Base-by-base conservation (phyloP, 1,140 invertebrate species). In the Caerostris extrusa region DNA sequence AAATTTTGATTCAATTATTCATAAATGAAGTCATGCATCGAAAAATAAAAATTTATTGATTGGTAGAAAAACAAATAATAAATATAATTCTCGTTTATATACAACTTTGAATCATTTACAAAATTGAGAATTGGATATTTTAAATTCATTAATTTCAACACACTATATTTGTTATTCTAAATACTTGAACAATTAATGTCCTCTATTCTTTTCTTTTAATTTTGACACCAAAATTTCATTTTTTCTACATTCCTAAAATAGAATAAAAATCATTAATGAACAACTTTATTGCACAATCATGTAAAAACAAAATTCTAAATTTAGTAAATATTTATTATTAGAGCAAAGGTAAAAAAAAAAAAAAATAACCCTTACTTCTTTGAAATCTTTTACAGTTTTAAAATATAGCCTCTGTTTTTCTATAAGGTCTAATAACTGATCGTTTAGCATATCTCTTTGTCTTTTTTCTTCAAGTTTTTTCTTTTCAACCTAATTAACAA, bases 361-460 rank as follows among this genome's bases (percentile, higher is more conserved):
- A 19, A 34, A 8, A 93, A 82, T 34, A 90, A 53, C 57, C 34
- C 34, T 88, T 93, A 95, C 96, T 90, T 96, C 95, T 95, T 96
- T 97, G 3, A 98, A 97, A 95, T 98, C 98, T 95, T 98, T 97
- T 34, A 98, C 97, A n/a, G 98, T 97, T 19, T 97, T 97, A 53
- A 98, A 98, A 95, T 98, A 99, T 94, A 98, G 97, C 83, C 98
- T 96, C 95, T 98, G 98, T 90, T 98, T 97, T 93, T 98, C 98
- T 93, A 98, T 96, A 7, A 98, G 96, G 56, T 96, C 96, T 12
- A 97, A 96, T 81, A 98, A 96, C 95, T 98, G 97, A 83, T 97
- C 96, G 95, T 97, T 98, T 3, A 98, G 96, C 90, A 96, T 96
- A 95, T 98, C 97, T 94, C 98, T 96, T 94, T 97, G 97, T 95